phyloP scores from a whole-genome alignment of 2,113 vertebrate genomes.

The Leuciscus idus region DNA sequence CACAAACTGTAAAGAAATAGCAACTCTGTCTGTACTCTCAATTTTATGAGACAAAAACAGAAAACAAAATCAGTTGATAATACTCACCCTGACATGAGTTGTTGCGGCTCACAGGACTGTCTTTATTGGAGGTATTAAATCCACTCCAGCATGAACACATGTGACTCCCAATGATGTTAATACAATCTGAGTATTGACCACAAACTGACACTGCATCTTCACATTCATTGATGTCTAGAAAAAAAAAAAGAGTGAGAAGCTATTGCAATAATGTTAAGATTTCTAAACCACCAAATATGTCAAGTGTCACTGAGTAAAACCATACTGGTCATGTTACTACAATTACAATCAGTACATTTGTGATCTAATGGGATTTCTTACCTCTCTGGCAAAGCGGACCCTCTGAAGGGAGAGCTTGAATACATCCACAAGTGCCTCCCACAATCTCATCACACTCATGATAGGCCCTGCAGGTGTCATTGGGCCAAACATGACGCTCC shows the following conservation, averaged over 20 bases:
- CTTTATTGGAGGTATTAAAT: neutral
- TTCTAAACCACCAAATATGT: neutral
- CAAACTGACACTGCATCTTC: neutral
- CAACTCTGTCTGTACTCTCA: neutral
- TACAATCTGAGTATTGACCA: constrained; percentile 18
- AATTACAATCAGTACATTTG: constrained; percentile 14
- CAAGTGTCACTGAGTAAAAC: constrained; percentile 14
- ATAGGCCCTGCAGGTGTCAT: too few relatives aligned
- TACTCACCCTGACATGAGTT: too few relatives aligned
- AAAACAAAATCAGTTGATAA: neutral
- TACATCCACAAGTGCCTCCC: too few relatives aligned
- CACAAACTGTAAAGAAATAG: neutral
- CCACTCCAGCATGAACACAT: constrained; percentile 59
- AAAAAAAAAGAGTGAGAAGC: neutral
- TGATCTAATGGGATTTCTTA: too few relatives aligned
- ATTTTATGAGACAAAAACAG: neutral
- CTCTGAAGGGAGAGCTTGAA: too few relatives aligned
- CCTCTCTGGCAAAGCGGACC: too few relatives aligned
- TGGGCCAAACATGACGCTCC: too few relatives aligned
- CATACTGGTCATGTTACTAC: neutral
- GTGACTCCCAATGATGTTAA: constrained; percentile 33
- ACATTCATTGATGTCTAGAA: constrained; percentile 38
- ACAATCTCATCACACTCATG: too few relatives aligned
- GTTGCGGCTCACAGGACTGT: too few relatives aligned
- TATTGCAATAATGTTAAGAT: neutral